Evolutionary conservation across 2,888 invertebrate species (phyloP), one percentile per base, ranked within the genome.

Genomic region (Andrena praecox): DNA sequence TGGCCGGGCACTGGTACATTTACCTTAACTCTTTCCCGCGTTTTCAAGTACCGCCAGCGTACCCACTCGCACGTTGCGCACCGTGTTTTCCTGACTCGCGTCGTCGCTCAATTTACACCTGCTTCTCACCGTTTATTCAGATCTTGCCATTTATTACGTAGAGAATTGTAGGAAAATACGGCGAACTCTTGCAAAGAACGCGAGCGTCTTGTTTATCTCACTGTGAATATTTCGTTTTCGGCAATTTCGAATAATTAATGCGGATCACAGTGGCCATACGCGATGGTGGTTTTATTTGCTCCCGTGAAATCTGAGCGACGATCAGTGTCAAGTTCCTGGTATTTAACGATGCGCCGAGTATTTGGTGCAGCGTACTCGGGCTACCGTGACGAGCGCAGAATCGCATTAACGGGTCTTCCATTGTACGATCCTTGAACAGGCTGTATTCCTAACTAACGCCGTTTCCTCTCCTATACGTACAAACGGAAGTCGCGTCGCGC

Each of bases 331-430:
- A 78, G 77, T 72, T 81, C 66, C 70, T 79, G 67, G 79, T 79
- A 79, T 74, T 75, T 74, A 74, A 82, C 75, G 67, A 70, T 75
- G 68, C 68, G 62, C 71, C 82, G 75, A 75, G 52, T 73, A 82
- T 75, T 75, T 75, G 71, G 82, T 63, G 74, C 82, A 79, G 68
- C 31, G 71, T 75, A 82, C 73, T 70, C 75, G 75, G 64, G 79
- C 68, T 75, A 82, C 82, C 82, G 75, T 82, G 79, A 82, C 82
- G 79, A 82, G 68, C 63, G 66, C 52, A 50, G 79, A 82, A 75
- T 79, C 66, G 71, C 75, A 79, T 82, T 82, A 79, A 82, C 82
- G 81, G 77, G 70, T 66, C 59, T 81, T 70, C 69, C 54, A 69
- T 81, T 78, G 73, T 81, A 62, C 63, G 63, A 73, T 81, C 27